phyloP scores from a whole-genome alignment of 1,140 invertebrate species.

The Papilio glaucus region DNA sequence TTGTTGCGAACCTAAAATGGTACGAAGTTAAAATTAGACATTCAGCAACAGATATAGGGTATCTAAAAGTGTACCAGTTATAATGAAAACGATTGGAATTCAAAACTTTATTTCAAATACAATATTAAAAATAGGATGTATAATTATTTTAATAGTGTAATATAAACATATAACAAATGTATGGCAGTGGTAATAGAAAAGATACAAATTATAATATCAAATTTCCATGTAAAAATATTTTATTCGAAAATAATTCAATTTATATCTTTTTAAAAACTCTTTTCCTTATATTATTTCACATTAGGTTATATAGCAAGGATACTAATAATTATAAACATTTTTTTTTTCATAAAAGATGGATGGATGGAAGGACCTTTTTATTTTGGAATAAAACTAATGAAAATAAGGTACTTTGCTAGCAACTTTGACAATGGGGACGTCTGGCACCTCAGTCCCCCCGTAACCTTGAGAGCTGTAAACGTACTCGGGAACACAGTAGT shows the following conservation, averaged over 20 bases:
- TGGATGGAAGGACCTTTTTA: neutral
- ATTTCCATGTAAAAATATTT: neutral
- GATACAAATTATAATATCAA: neutral
- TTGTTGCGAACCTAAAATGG: too few relatives aligned
- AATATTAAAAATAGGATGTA: constrained; percentile 32
- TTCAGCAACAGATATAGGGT: too few relatives aligned
- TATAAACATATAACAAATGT: constrained; percentile 41
- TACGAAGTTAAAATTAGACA: too few relatives aligned
- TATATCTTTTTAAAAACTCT: neutral
- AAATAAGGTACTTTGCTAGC: too few relatives aligned
- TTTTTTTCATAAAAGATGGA: neutral
- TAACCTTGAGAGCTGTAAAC: too few relatives aligned
- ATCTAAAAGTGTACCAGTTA: neutral
- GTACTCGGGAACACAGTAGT: too few relatives aligned
- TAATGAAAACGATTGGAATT: neutral
- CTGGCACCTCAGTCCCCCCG: too few relatives aligned
- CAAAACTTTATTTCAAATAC: constrained; percentile 28
- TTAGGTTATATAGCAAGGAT: neutral
- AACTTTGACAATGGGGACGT: too few relatives aligned
- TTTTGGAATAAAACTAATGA: too few relatives aligned
- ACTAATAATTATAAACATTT: neutral
- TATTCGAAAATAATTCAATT: neutral
- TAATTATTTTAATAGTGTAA: constrained; percentile 43
- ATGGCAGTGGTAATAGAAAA: constrained; percentile 41
- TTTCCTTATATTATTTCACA: neutral